Evolutionary conservation across 2,113 vertebrate genomes (phyloP), one percentile per base, ranked within the genome.

Genomic region (Morone saxatilis): DNA sequence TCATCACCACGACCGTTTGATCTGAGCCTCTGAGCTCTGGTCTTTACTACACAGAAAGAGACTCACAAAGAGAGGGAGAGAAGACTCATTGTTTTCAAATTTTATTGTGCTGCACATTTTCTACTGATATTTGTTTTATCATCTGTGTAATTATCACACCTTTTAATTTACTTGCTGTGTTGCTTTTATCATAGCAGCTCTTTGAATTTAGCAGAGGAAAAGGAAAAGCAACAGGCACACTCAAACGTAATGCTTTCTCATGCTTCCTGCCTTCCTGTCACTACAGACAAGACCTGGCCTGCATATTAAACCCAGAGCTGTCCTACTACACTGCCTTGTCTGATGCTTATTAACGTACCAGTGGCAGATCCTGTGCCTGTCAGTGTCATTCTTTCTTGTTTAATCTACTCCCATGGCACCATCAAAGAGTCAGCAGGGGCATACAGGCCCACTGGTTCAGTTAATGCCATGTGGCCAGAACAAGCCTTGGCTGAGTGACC

Each of bases 1-100:
- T 93, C 90, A 93, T 94, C 85, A 66, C 75, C 50, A 56, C 20
- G 16, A 36, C 57, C 45, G 82, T 93, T 94, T 92, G 92, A 93
- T 93, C 80, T 82, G 83, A 67, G 57, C 60, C 50, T 70, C 76
- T 41, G 60, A 86, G 89, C 76, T 84, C 80, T 84, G 77, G 66
- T 88, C 84, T 80, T 78, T 76, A 36, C 62, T 16, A 76, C 63
- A 69, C 75, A 67, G 48, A 76, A 25, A 73, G 25, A 62, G 14
- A 22, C 67, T 20, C 67, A 50, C 45, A 60, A 45, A 69, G 25
- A 41, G 20, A 43, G 22, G 47, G 20, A 65, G 69, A 61, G 50
- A 77, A 54, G 51, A 73, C 10, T 59, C 54, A 65, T 80, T 87
- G 75, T 90, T 76, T 74, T 47, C 40, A 12, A 63, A 65, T 76